Evolutionary conservation across 2,797 vertebrate genomes (phyloP), one percentile per base, ranked within the genome.

Genomic region (Pseudomugil tenellus): DNA sequence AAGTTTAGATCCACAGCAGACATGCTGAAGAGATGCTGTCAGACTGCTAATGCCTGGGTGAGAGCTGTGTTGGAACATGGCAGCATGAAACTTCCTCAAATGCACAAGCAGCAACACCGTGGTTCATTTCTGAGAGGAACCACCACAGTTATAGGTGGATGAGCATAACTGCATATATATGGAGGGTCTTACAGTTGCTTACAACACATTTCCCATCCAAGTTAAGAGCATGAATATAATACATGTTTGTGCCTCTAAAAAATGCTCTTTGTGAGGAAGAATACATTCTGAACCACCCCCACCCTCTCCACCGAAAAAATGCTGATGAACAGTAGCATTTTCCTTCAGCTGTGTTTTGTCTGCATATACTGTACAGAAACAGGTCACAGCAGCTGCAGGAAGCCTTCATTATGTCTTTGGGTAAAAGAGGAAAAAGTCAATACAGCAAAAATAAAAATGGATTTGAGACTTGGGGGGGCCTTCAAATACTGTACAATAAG

Each of bases 1-100:
- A 96, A 95, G 95, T 95, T 95, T 93, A 90, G 91, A 93, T 94
- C 93, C 92, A 90, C 93, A 94, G 95, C 94, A 93, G 95, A 92
- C 94, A 92, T 94, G 87, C 93, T 89, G 92, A 81, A 89, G 90
- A 78, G 92, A 84, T 16, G 80, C 70, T 23, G 56, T 87, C 92
- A 86, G 94, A 93, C 92, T 96, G 95, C 95, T 95, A 95, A 96
- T 94, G 94, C 88, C 75, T 79, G 87, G 83, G 93, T 82, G 89
- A 86, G 91, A 89, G 85, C 90, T 91, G 90, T 87, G 79, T 60
- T 78, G 80, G 72, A 85, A 88, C 77, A 78, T 51, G 72, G 84
- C 85, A 61, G 79, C 84, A 60, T 81, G 89, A 86, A 91, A 87
- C 69, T 83, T 80, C 70, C 61, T 51, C 73, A 89, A 90, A 91